Base-by-base conservation (phyloP, 1,140 invertebrate species). In the Drosophila murphyi region DNA sequence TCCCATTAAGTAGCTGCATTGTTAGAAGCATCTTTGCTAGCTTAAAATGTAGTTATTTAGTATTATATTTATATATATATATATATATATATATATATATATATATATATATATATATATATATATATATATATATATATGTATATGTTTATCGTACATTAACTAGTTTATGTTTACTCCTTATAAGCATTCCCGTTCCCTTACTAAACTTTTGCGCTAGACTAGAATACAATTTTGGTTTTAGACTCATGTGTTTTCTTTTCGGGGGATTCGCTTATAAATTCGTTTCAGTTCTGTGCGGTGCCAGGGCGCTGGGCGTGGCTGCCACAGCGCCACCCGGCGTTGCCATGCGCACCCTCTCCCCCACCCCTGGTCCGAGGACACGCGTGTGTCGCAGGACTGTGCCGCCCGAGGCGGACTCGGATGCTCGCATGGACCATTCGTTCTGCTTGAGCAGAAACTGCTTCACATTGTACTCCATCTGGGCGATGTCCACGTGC, bases 401-500 rank as follows among this genome's bases (percentile, higher is more conserved):
- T n/a, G 39, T 28, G 29, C 39, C 48, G 12, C 51, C 37, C 3
- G 62, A 29, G 7, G 37, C 51, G 43, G 10, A 48, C 50, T n/a
- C 70, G 41, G 39, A 43, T n/a, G 52, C 65, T 2, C 86, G 77
- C 76, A 93, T 94, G 10, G 93, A 93, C 94, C 94, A 95, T 76
- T 94, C 93, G 10, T 94, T 94, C 12, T 94, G 94, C 64, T 94
- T 94, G 57, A 94, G 82, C 72, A 95, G 80, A 75, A 95, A 95
- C 77, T 94, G 94, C 88, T 94, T 94, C 3, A 95, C 94, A 89
- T 95, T 95, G 81, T 94, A 94, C 76, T 95, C 94, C 94, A 95
- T 95, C 76, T 94, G 92, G 12, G 94, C 94, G 55, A 95, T 93
- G 82, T 94, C 94, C 57, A 93, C 89, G 20, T 80, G 80, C 35